These are phyloP conservation scores for Orchesella flavescens DNA, from an alignment of 2,888 invertebrate species.

Conservation along the genomic window DNA sequence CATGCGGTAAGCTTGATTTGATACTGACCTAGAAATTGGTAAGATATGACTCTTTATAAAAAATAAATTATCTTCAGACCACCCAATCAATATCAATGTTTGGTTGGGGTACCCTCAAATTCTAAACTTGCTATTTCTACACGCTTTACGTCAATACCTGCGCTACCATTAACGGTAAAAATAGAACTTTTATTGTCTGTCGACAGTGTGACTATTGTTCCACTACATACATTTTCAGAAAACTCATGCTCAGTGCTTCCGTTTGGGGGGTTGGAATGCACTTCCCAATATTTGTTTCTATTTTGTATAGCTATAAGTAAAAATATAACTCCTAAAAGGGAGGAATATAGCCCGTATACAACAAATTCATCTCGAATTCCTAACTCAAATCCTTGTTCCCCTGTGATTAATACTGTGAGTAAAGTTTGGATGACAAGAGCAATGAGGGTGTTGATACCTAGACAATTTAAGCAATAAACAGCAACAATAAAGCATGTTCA, in stretches of 20 bases:
- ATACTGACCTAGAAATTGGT: too few species aligned
- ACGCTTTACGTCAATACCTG: not conserved
- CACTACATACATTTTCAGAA: slow-evolving; percentile 46
- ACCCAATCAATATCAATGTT: too few species aligned
- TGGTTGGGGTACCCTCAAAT: too few species aligned
- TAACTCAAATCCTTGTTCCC: slow-evolving; percentile 74
- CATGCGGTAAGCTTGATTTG: too few species aligned
- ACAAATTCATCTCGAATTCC: slow-evolving; percentile 74
- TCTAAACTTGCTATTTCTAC: too few species aligned
- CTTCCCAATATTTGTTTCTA: slow-evolving; percentile 60
- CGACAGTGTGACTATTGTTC: slow-evolving; percentile 24
- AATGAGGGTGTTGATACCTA: slow-evolving; percentile 89
- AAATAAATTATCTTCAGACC: too few species aligned
- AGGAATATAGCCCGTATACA: slow-evolving; percentile 82
- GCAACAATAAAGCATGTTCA: too few species aligned
- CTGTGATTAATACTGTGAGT: slow-evolving; percentile 81
- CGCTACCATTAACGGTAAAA: not conserved
- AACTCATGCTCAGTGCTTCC: slow-evolving; percentile 37
- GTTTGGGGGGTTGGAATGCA: slow-evolving; percentile 9
- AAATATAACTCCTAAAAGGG: slow-evolving; percentile 79
- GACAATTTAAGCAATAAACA: too few species aligned
- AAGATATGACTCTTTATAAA: too few species aligned
- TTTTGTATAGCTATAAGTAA: slow-evolving; percentile 75
- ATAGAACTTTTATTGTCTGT: slow-evolving; percentile 16
- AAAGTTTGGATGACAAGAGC: slow-evolving; percentile 86